Percentiles rank a stretch among this genome's conserved stretches.
Conservation (phyloP, 2,888 invertebrate species). For the Operophtera brumata region DNA sequence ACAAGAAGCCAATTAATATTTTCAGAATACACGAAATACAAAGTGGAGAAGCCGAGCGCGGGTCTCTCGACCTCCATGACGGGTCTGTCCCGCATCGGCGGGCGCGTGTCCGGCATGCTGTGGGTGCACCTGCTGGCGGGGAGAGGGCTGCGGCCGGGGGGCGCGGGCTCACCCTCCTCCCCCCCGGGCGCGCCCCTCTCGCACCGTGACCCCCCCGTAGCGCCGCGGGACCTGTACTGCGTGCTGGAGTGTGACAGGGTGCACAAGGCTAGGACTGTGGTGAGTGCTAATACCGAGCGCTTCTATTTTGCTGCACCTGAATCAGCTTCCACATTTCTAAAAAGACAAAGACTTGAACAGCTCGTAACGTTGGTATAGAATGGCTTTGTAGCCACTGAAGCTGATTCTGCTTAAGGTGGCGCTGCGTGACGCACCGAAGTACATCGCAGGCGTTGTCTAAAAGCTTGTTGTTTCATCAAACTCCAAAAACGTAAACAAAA, state of each 20-base stretch:
- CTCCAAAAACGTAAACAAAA: too few species aligned
- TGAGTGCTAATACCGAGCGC: constrained; percentile 47
- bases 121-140: constrained; percentile 95
- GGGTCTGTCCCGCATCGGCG: constrained; percentile 71
- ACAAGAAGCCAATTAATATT: not conserved
- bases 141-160: constrained; percentile 89
- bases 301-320: too few species aligned
- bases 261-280: constrained; percentile 97
- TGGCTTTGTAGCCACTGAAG: too few species aligned
- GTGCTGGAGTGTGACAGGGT: constrained; percentile 98
- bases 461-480: too few species aligned
- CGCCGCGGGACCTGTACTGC: constrained; percentile 94
- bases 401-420: too few species aligned
- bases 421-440: too few species aligned
- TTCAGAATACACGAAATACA: constrained; percentile 93
- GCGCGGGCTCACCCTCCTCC: constrained; percentile 85
- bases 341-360: too few species aligned
- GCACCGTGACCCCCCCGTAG: constrained; percentile 68
- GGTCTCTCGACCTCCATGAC: constrained; percentile 81
- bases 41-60: constrained; percentile 87
- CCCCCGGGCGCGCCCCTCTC: constrained; percentile 82
- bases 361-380: too few species aligned
- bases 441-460: too few species aligned
- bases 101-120: constrained; percentile 89
- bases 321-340: too few species aligned